A percentile compares a stretch with the other conserved stretches of the same genome.
Conservation (phyloP, 2,888 invertebrate species). For the Dexiosoma caninum region DNA sequence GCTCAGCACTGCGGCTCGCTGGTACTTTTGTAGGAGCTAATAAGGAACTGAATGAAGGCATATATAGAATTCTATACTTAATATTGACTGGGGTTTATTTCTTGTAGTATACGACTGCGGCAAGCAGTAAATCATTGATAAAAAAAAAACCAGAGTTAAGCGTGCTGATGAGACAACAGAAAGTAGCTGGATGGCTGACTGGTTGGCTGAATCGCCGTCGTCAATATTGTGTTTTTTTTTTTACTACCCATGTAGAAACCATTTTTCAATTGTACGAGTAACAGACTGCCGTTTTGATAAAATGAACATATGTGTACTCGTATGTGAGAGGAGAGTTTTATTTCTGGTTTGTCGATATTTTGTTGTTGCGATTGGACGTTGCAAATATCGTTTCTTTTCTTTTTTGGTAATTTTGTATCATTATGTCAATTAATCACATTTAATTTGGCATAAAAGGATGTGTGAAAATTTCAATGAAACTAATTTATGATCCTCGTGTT, state of each 20-base stretch:
- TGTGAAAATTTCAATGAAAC: slow-evolving; percentile 64
- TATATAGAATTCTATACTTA: slow-evolving; percentile 7
- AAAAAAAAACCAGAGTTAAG: slow-evolving; percentile 64
- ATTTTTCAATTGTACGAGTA: slow-evolving; percentile 51
- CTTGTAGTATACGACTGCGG: slow-evolving; percentile 21
- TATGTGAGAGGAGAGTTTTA: slow-evolving; percentile 6
- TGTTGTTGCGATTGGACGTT: slow-evolving; percentile 52
- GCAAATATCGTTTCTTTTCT: slow-evolving; percentile 53
- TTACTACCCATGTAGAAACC: slow-evolving; percentile 25
- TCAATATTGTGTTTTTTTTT: slow-evolving; percentile 14
- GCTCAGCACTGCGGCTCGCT: background rate
- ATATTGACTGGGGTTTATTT: slow-evolving; percentile 31
- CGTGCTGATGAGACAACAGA: slow-evolving; percentile 63
- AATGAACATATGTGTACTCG: no score
- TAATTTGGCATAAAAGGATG: slow-evolving; percentile 66
- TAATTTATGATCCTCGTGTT: slow-evolving; percentile 62
- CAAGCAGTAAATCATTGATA: slow-evolving; percentile 68
- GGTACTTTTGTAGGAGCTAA: slow-evolving; percentile 38
- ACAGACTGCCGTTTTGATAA: slow-evolving; percentile 32
- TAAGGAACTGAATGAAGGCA: slow-evolving; percentile 12
- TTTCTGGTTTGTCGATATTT: slow-evolving; percentile 17
- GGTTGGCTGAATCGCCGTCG: background rate
- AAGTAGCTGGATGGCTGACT: slow-evolving; percentile 29
- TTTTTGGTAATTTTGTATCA: slow-evolving; percentile 66
- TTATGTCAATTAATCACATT: slow-evolving; percentile 68